Evolutionary conservation across 37 sponge, comb jelly and placozoan genomes (phyloP).

Genomic region (Beroe ovata): DNA sequence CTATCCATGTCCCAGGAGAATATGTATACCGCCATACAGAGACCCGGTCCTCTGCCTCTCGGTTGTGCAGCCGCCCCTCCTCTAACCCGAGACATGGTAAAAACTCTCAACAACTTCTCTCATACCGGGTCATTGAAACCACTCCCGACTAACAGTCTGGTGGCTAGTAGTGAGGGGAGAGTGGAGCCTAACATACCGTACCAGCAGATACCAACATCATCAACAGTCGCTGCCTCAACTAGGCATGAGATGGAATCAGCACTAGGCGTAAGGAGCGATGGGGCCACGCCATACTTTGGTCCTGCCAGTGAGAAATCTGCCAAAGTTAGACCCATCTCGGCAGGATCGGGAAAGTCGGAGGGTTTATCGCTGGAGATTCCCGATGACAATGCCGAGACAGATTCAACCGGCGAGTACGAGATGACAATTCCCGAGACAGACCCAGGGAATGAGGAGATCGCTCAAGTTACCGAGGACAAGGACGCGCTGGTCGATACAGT

Average conservation of each 20-base stretch:
- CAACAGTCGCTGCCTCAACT: neutral
- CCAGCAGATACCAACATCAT: neutral
- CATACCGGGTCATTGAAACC: neutral
- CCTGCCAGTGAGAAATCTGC: constrained; percentile 55
- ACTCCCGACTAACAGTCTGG: constrained; percentile 12
- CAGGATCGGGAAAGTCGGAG: constrained; percentile 52
- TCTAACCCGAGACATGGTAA: constrained; percentile 2
- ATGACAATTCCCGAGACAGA: constrained; percentile 47
- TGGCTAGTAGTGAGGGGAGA: neutral
- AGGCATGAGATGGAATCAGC: constrained; percentile 6
- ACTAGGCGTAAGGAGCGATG: neutral
- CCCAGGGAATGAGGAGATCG: constrained; percentile 42
- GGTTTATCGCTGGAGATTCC: constrained; percentile 26
- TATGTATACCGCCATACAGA: neutral
- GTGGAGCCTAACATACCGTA: constrained; percentile 23
- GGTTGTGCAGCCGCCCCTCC: constrained; percentile 3
- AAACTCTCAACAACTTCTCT: constrained; percentile 59
- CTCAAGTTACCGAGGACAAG: constrained; percentile 7
- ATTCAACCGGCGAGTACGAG: constrained; percentile 38
- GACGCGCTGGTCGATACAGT: neutral
- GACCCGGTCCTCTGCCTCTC: neutral
- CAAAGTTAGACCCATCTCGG: constrained; percentile 50
- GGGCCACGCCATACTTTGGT: constrained; percentile 14
- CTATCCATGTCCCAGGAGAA: neutral
- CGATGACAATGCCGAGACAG: constrained; percentile 23